phyloP scores from a whole-genome alignment of 2,888 invertebrate genomes.

The Bimastos eiseni region DNA sequence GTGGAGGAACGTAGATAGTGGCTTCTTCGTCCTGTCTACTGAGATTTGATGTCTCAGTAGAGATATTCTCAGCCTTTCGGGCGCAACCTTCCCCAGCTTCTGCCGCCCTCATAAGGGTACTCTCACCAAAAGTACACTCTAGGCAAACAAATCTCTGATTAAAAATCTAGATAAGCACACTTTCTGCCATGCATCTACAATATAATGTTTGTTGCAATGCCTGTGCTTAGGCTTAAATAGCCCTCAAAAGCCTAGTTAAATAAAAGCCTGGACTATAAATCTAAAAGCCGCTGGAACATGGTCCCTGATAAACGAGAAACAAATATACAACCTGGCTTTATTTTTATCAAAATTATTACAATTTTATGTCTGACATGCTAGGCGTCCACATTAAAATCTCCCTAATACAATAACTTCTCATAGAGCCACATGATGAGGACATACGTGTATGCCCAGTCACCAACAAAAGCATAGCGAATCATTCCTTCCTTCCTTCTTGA shows the following conservation, averaged over 20 bases:
- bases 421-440: background rate
- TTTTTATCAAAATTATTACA: background rate
- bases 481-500: background rate
- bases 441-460: background rate
- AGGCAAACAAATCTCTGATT: background rate
- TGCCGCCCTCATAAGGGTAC: conserved; percentile 42
- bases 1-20: conserved; percentile 14
- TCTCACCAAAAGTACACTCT: conserved; percentile 38
- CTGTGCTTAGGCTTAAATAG: background rate
- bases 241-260: no score
- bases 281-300: background rate
- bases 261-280: background rate
- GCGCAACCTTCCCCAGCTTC: conserved; percentile 29
- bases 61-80: background rate
- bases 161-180: background rate
- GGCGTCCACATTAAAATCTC: background rate
- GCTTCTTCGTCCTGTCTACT: conserved; percentile 17
- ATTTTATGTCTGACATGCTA: background rate
- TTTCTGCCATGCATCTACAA: background rate
- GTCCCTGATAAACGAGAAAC: background rate
- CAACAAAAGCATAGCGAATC: background rate
- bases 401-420: background rate
- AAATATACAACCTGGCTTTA: background rate
- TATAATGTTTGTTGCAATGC: no score
- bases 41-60: background rate